Evolutionary conservation across 2,113 vertebrate genomes (phyloP).

Genomic region (Montifringilla adamsi): DNA sequence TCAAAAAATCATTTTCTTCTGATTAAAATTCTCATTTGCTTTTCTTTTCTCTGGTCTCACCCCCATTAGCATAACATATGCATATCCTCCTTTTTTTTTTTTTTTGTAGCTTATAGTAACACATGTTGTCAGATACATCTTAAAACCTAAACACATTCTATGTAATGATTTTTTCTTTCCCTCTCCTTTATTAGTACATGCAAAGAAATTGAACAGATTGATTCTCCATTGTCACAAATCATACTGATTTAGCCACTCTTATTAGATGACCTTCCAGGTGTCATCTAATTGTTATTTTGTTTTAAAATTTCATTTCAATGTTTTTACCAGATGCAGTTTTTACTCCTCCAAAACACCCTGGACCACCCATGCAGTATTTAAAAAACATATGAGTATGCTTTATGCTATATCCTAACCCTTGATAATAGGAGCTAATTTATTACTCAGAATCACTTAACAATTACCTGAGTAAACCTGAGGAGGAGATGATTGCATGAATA

Average conservation of each 20-base stretch:
- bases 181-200: not conserved
- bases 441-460: not conserved
- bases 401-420: not conserved
- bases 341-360: not conserved
- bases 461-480: not conserved
- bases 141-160: not conserved
- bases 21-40: too few relatives aligned
- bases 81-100: not conserved
- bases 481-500: not conserved
- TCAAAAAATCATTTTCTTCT: too few relatives aligned
- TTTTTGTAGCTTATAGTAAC: not conserved
- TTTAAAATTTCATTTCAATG: not conserved
- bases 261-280: not conserved
- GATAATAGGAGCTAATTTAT: not conserved
- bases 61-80: too few relatives aligned
- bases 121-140: not conserved
- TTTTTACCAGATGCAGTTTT: not conserved
- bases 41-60: too few relatives aligned
- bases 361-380: not conserved
- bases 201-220: not conserved
- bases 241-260: not conserved
- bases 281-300: not conserved
- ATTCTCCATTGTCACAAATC: not conserved
- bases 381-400: not conserved
- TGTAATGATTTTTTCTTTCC: not conserved